These are phyloP conservation scores for Tinamus guttatus DNA, from an alignment of 2,113 vertebrate species.

Conservation along the genomic window DNA sequence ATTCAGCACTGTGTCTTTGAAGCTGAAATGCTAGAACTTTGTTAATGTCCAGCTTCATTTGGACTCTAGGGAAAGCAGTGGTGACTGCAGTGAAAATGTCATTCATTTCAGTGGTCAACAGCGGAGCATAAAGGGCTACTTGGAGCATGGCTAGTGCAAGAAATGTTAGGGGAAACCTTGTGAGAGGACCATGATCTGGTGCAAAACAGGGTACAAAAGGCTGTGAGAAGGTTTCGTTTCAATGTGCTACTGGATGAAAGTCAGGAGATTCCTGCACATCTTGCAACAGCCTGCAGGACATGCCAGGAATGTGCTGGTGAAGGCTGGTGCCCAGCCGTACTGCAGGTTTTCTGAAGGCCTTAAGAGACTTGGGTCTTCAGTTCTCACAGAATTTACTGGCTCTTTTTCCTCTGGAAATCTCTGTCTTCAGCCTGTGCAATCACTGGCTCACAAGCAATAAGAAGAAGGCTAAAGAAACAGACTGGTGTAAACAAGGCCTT, in stretches of 20 bases:
- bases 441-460: neutral
- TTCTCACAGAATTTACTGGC: too few relatives aligned
- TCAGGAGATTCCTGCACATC: neutral
- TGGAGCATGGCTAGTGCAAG: accelerated
- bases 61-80: neutral
- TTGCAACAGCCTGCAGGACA: too few relatives aligned
- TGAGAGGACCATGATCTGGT: neutral
- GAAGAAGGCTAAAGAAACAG: neutral
- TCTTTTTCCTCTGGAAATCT: neutral
- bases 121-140: accelerated
- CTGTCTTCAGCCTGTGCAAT: neutral
- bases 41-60: accelerated
- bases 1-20: accelerated
- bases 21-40: neutral
- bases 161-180: neutral
- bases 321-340: neutral
- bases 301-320: too few relatives aligned
- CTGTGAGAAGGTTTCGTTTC: neutral
- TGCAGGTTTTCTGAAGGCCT: neutral
- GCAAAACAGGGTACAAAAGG: neutral
- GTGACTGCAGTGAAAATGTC: accelerated
- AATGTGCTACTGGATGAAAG: neutral
- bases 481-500: neutral
- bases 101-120: neutral
- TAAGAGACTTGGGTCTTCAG: neutral